Conservation (phyloP, 2,113 vertebrate species). For the Trematomus loennbergii region DNA sequence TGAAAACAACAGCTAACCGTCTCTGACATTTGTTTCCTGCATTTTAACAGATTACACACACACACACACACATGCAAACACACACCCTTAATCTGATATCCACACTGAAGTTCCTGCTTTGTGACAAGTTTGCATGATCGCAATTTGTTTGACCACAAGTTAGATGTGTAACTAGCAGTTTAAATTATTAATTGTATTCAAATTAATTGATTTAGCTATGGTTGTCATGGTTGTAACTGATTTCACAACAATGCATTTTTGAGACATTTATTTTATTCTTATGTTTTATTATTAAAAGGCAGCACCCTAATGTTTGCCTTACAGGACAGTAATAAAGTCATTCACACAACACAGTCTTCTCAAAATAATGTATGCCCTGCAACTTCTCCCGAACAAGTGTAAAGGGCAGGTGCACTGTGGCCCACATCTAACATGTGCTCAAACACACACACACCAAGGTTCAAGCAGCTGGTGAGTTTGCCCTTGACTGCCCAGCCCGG, state of each 20-base stretch:
- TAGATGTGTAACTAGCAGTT: background rate
- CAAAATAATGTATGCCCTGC: background rate
- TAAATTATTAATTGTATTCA: background rate
- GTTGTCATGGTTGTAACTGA: background rate
- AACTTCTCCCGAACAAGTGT: conserved; percentile 30
- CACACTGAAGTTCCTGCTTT: conserved; percentile 26
- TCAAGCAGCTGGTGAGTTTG: conserved; percentile 78
- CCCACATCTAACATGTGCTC: conserved; percentile 8
- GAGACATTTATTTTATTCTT: too few species aligned
- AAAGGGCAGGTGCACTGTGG: conserved; percentile 42
- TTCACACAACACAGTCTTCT: background rate
- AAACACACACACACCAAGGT: conserved; percentile 29
- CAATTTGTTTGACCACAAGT: background rate
- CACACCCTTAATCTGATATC: background rate
- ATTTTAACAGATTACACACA: conserved; percentile 45
- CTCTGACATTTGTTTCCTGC: conserved; percentile 67
- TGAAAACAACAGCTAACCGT: conserved; percentile 72
- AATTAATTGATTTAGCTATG: background rate
- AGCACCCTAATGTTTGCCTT: background rate
- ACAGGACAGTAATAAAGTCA: background rate
- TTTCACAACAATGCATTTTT: background rate
- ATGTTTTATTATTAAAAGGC: too few species aligned
- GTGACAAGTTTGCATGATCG: background rate
- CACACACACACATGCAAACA: background rate
- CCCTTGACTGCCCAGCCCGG: conserved; percentile 76